phyloP scores from a whole-genome alignment of 2,797 vertebrate genomes.

The Lacerta viridis region DNA sequence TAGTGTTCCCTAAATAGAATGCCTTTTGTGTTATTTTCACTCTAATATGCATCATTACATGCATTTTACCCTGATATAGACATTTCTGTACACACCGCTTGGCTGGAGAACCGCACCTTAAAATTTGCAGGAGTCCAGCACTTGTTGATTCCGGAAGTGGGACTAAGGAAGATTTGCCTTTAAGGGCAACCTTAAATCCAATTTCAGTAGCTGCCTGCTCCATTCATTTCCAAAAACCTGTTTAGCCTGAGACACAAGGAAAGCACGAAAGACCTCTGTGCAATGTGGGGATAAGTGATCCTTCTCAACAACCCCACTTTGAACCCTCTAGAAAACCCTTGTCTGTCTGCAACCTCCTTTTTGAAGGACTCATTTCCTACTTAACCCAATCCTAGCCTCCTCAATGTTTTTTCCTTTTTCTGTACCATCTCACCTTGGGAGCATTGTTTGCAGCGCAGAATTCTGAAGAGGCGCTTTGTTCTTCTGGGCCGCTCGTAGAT shows the following conservation, averaged over 20 bases:
- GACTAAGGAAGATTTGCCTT: not conserved
- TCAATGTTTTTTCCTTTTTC: not conserved
- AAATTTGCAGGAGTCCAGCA: too few relatives aligned
- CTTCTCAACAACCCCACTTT: not conserved
- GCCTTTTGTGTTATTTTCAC: too few relatives aligned
- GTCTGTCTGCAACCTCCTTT: not conserved
- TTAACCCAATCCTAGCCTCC: too few relatives aligned
- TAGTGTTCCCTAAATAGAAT: too few relatives aligned
- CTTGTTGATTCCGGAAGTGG: too few relatives aligned
- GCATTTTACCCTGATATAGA: too few relatives aligned
- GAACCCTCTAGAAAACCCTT: not conserved
- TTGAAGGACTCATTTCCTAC: not conserved
- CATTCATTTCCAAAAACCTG: not conserved
- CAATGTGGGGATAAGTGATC: not conserved
- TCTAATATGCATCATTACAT: too few relatives aligned
- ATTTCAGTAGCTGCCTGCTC: too few relatives aligned
- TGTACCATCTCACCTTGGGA: not conserved
- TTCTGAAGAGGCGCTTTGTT: not conserved
- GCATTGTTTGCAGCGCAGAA: not conserved
- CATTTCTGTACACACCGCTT: too few relatives aligned
- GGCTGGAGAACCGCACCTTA: too few relatives aligned
- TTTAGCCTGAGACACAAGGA: not conserved
- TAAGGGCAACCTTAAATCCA: not conserved
- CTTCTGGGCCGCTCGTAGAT: conserved; percentile 45
- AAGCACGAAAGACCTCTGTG: not conserved